Conservation (phyloP, 2,888 invertebrate species). For the Metacarcinus magister region DNA sequence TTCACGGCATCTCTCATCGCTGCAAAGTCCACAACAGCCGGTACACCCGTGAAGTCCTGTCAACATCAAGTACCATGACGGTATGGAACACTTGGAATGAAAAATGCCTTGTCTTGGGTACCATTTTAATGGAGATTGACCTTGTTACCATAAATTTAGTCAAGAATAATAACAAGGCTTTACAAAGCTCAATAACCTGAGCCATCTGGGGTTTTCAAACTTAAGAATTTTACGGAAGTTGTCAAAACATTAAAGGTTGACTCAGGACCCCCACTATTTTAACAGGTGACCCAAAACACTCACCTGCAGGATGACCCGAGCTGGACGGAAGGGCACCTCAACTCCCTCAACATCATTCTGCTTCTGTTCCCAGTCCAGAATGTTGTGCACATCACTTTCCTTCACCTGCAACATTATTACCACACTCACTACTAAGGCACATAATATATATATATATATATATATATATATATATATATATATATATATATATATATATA, state of each 20-base stretch:
- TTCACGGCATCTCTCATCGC: conserved; percentile 98
- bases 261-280: neutral
- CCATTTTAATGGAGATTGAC: neutral
- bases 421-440: neutral
- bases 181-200: no score
- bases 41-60: conserved; percentile 97
- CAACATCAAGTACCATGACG: neutral
- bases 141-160: neutral
- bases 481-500: no score
- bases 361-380: conserved; percentile 94
- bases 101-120: neutral
- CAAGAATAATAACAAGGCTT: neutral
- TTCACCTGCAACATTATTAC: conserved; percentile 86
- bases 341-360: conserved; percentile 89
- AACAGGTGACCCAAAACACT: conserved; percentile 43
- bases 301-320: conserved; percentile 97
- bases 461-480: neutral
- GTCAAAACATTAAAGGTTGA: neutral
- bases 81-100: neutral
- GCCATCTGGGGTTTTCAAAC: no score
- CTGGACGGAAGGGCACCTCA: conserved; percentile 98
- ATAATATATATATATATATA: no score
- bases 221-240: no score
- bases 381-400: conserved; percentile 93
- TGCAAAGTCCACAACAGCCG: conserved; percentile 99